These are phyloP conservation scores for Xenops minutus DNA, from an alignment of 2,797 vertebrate genomes.

Conservation along the genomic window DNA sequence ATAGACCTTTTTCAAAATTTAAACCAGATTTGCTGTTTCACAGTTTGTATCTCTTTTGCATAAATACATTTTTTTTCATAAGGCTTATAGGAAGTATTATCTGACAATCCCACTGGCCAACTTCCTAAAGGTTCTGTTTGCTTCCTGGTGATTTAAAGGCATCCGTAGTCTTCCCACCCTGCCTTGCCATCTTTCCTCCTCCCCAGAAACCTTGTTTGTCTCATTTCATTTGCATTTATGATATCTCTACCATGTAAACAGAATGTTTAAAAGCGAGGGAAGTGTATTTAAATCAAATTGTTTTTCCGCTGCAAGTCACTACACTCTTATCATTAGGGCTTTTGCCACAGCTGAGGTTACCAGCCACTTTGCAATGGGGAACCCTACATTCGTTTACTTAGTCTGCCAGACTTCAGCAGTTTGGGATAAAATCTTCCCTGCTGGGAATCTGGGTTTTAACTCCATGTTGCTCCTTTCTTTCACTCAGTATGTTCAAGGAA, in stretches of 20 bases:
- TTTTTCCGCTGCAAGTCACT: neutral
- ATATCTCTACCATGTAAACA: neutral
- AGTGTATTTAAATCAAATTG: neutral
- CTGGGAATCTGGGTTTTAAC: neutral
- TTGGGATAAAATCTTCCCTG: neutral
- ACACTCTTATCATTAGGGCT: neutral
- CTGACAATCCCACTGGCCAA: neutral
- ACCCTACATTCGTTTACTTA: neutral
- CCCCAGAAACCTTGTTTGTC: neutral
- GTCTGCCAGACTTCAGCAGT: neutral
- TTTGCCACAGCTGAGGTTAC: neutral
- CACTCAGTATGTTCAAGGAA: neutral
- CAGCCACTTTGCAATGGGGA: neutral
- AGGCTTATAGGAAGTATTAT: neutral
- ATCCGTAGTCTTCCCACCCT: neutral
- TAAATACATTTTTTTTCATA: slow-evolving; percentile 9
- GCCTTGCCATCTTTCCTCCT: neutral
- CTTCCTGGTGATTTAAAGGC: neutral
- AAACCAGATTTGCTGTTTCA: slow-evolving; percentile 23
- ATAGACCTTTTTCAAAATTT: slow-evolving; percentile 22
- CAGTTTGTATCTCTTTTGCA: slow-evolving; percentile 30
- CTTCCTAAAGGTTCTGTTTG: neutral
- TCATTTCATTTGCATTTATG: neutral
- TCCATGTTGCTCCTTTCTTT: neutral
- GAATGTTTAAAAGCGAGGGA: neutral